These are phyloP conservation scores for honey bee (Apis mellifera) DNA, from an alignment of 1,140 invertebrate species.

Conservation along the genomic window Amel_HAv3.1 CM009932.2:15437001-15437500, in stretches of 20 bases:
- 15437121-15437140: background rate
- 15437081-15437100: constrained; percentile 24
- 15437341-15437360: background rate
- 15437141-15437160: background rate
- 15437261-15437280: background rate
- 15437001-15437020: constrained; percentile 37
- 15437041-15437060: background rate
- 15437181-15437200: background rate
- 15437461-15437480: no score
- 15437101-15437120: no score
- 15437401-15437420: no score
- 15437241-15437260: background rate
- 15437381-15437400: no score
- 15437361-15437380: background rate
- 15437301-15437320: no score
- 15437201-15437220: background rate
- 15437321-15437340: background rate
- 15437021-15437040: constrained; percentile 12
- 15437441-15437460: background rate
- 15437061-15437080: constrained; percentile 13
- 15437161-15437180: background rate
- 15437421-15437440: background rate
- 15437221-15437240: constrained; percentile 40
- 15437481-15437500: no score
- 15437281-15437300: constrained; percentile 33